phyloP scores from a whole-genome alignment of 1,140 invertebrate genomes.

The Tetranychus urticae region DNA sequence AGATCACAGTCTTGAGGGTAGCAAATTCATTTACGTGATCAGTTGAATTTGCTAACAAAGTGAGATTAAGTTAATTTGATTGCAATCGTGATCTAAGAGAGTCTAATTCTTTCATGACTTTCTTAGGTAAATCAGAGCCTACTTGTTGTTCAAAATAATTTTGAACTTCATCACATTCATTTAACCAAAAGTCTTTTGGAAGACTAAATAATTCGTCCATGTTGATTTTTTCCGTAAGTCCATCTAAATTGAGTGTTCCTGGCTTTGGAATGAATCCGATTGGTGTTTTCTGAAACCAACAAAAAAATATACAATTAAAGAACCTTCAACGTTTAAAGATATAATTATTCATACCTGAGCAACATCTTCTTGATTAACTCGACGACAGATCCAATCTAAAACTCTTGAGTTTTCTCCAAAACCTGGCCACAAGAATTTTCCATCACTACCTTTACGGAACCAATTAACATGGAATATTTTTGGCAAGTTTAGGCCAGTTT shows the following conservation, averaged over 20 bases:
- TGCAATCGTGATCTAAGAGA: background rate
- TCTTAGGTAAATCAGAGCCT: slow-evolving; percentile 51
- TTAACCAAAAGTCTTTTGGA: slow-evolving; percentile 71
- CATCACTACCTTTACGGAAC: slow-evolving; percentile 59
- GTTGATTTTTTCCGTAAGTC: slow-evolving; percentile 38
- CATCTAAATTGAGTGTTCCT: slow-evolving; percentile 39
- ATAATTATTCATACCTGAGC: slow-evolving; percentile 18
- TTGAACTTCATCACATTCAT: slow-evolving; percentile 55
- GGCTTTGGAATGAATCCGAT: slow-evolving; percentile 47
- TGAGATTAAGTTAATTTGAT: too few species aligned
- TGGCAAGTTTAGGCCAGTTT: slow-evolving; percentile 40
- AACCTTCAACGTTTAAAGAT: too few species aligned
- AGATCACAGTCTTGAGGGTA: too few species aligned
- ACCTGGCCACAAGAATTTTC: slow-evolving; percentile 89
- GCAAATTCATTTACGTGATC: too few species aligned
- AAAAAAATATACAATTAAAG: background rate
- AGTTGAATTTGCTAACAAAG: too few species aligned
- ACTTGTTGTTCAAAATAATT: slow-evolving; percentile 83
- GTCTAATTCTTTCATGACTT: background rate
- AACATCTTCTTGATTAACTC: slow-evolving; percentile 45
- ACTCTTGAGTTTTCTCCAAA: slow-evolving; percentile 90
- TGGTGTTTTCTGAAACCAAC: slow-evolving; percentile 28
- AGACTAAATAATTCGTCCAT: slow-evolving; percentile 58
- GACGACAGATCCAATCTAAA: slow-evolving; percentile 71
- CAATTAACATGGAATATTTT: slow-evolving; percentile 96